These are phyloP conservation scores for Homarus gammarus DNA, from an alignment of 2,888 invertebrate genomes.

Conservation along the genomic window DNA sequence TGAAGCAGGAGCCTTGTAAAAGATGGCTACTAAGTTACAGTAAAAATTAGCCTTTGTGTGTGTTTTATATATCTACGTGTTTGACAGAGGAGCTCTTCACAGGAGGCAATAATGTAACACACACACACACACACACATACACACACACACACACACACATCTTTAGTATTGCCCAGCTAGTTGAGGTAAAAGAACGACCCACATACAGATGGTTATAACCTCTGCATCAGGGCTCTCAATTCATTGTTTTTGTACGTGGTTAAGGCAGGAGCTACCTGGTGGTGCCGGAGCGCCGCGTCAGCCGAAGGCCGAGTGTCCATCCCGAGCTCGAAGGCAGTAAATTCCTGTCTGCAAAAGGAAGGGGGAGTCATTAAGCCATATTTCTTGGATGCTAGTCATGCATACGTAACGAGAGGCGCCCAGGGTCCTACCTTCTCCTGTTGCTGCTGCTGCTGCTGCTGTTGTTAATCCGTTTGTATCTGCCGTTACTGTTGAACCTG, in stretches of 20 bases:
- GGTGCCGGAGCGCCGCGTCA: neutral
- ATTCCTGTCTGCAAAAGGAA: conserved; percentile 45
- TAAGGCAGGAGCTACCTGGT: neutral
- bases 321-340: conserved; percentile 5
- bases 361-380: conserved; percentile 34
- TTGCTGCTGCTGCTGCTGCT: neutral
- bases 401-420: conserved; percentile 28
- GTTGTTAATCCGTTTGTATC: no score
- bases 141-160: neutral
- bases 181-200: neutral
- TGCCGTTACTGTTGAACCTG: no score
- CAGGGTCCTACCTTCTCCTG: neutral
- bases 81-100: no score
- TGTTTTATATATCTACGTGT: no score
- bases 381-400: conserved; percentile 27
- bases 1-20: no score
- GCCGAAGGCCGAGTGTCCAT: neutral
- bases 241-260: no score
- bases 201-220: no score
- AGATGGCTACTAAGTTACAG: no score
- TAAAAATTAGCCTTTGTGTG: no score
- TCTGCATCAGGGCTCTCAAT: no score
- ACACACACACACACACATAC: neutral
- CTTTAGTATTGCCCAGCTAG: neutral
- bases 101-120: no score